Base-by-base conservation (phyloP, 2,888 invertebrate species). In the Caenorhabditis sinica region DNA sequence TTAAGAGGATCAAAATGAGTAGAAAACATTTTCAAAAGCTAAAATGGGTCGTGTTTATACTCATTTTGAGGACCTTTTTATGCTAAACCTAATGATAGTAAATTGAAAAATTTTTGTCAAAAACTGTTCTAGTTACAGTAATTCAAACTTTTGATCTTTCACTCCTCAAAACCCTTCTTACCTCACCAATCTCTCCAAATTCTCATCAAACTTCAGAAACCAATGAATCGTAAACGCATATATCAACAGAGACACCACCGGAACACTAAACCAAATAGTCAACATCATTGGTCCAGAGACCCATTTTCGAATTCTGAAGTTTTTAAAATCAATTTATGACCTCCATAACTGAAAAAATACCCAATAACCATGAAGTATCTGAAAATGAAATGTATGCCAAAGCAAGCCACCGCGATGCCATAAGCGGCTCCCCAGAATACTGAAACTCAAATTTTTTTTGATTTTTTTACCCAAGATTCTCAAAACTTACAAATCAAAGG, bases 381-480 rank as follows among this genome's bases (percentile, higher is more conserved):
- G 33, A 61, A 73, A 23, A 73, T 49, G 23, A 73, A 73, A 33
- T 73, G 73, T 23, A 61, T 30, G 0, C 60, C 61, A 17, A 73
- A 73, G 49, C 61, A 61, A 28, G 60, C 73, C 6, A 73, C 23
- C 6, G 73, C 30, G 6, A 61, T 36, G 11, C 73, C 73, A 23
- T 30, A 73, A 1, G 60, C 61, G 4, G 23, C 60, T 30, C 73
- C 43, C 73, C 73, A 73, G 25, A 73, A 23, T 9, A 73, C 61
- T 73, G 73, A 28, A 72, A 71, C n/a, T 1, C 9, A 6, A n/a
- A 11, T 23, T 2, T 28, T 28, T 15, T 56, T 28, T 23, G 56
- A 56, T 2, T 25, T 9, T 40, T 40, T 40, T 40, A 40, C 2
- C 9, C 33, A 9, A 51, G 20, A 51, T 1, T 23, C 13, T 53